phyloP scores from a whole-genome alignment of 2,888 invertebrate species.

The Aspidiotus rigidus region DNA sequence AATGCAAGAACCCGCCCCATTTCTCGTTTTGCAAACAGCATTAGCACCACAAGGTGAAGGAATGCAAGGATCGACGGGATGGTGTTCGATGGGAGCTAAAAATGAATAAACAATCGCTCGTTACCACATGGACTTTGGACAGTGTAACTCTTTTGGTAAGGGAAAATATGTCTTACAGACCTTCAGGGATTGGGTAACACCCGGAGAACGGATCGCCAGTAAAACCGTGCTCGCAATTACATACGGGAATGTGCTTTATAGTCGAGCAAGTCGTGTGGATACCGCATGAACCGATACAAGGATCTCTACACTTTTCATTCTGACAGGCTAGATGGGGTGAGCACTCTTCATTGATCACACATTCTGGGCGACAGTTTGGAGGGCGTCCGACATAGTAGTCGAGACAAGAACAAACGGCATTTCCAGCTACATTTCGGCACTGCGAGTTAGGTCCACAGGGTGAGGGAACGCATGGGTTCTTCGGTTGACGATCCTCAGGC shows the following conservation, averaged over 20 bases:
- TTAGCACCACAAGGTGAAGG: constrained; percentile 80
- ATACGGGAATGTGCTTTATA: constrained; percentile 48
- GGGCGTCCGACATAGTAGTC: constrained; percentile 53
- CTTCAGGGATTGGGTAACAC: constrained; percentile 49
- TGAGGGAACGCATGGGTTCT: constrained; percentile 67
- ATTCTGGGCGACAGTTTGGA: constrained; percentile 58
- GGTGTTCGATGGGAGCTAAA: neutral
- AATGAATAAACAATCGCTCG: neutral
- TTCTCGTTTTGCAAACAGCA: constrained; percentile 70
- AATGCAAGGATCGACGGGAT: constrained; percentile 55
- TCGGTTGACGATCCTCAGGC: constrained; percentile 21
- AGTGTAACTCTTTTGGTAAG: no score
- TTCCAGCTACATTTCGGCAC: constrained; percentile 48
- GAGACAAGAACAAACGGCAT: constrained; percentile 50
- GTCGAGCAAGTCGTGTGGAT: constrained; percentile 56
- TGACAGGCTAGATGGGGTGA: constrained; percentile 48
- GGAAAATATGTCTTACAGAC: constrained; percentile 42
- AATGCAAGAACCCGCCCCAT: constrained; percentile 70
- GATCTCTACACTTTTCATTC: constrained; percentile 50
- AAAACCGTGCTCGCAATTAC: constrained; percentile 48
- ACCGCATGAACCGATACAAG: constrained; percentile 60
- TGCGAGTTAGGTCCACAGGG: constrained; percentile 53
- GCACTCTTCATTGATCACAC: constrained; percentile 51
- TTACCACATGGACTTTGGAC: neutral
- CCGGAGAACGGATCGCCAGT: constrained; percentile 57